Base-by-base conservation (phyloP, 2,888 invertebrate genomes). In the Lasioglossum leucozonium region DNA sequence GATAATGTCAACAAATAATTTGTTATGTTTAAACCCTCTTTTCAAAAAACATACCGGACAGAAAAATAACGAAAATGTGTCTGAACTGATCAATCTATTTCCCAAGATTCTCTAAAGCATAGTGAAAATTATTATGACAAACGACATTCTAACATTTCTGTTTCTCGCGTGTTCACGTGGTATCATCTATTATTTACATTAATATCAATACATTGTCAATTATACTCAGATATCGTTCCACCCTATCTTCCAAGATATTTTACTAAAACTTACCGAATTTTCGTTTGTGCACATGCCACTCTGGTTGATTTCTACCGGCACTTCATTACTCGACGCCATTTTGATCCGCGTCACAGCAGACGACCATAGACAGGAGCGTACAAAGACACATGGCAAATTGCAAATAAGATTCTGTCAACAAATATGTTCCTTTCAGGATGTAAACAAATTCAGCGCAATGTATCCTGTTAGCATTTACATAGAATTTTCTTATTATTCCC, bases 311-410 rank as follows among this genome's bases (percentile, higher is more conserved):
- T 93, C 94, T 91, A 93, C 93, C 93, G 94, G 93, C 92, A 93
- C 92, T 91, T 92, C 92, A 91, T 91, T 92, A 91, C 89, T 92
- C 81, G 93, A 88, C 94, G 94, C 94, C 94, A 94, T 94, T 91
- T 94, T 94, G 90, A 88, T 91, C 91, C 91, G 89, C 91, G 92
- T 91, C 92, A 89, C 90, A 93, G 93, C 93, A 93, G 93, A 93
- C 92, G 91, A 92, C 89, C 86, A 87, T 58, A 75, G 51, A 40
- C 87, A 89, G 89, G 88, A 75, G 51, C 87, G 89, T 88, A 89
- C 18, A 58, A 85, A 86, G 74, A 30, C 74, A 67, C 87, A 87
- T 85, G 79, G 76, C 37, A 55, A 55, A 77, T 72, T 74, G 26
- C 37, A 71, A 71, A 69, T 47, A 55, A 55, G 34, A 26, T 78